These are phyloP conservation scores for Perca schrenkii DNA, from an alignment of 2,113 vertebrate genomes.

Conservation along the genomic window DNA sequence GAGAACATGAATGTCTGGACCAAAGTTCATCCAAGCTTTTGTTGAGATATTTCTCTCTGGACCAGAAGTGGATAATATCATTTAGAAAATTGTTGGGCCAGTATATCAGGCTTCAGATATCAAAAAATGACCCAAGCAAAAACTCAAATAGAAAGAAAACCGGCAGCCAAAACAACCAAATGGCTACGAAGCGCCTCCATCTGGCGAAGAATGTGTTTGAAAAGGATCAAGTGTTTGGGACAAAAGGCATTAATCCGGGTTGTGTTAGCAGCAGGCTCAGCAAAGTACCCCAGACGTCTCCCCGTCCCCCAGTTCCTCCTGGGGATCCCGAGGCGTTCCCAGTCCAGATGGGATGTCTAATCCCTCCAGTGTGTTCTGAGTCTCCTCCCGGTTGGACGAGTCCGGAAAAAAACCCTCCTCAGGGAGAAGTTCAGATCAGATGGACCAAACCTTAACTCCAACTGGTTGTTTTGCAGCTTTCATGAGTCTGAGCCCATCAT, in stretches of 20 bases:
- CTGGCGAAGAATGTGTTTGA: neutral
- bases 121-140: too few species aligned
- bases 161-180: too few species aligned
- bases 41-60: too few species aligned
- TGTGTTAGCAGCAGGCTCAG: neutral
- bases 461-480: neutral
- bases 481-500: too few species aligned
- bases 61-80: too few species aligned
- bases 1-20: too few species aligned
- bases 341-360: conserved; percentile 26
- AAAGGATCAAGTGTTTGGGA: neutral
- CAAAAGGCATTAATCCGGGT: neutral
- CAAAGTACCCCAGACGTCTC: neutral
- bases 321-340: neutral
- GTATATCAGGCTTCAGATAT: too few species aligned
- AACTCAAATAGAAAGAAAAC: neutral
- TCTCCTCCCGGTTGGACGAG: conserved; percentile 14
- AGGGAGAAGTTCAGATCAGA: conserved; percentile 1
- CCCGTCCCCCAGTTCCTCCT: neutral
- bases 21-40: too few species aligned
- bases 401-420: neutral
- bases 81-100: too few species aligned
- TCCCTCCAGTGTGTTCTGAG: conserved; percentile 22
- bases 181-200: neutral
- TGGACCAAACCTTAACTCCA: neutral